Percentiles rank a stretch among this genome's conserved stretches.
Conservation (phyloP, 2,888 invertebrate genomes). For the Melipona bicolor region DNA sequence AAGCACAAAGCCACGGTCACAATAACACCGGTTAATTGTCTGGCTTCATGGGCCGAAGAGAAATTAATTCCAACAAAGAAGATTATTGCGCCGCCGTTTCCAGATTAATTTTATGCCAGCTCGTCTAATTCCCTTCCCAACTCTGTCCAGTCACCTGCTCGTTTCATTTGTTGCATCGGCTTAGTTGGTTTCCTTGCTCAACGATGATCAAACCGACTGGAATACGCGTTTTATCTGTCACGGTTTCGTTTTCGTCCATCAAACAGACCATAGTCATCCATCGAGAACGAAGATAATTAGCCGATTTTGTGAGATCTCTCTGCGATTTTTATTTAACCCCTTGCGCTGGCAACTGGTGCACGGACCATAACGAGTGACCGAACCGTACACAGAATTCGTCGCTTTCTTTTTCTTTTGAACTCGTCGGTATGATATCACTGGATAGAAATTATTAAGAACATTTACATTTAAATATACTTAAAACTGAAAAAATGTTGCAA, state of each 20-base stretch:
- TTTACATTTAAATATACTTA: too few species aligned
- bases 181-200: not conserved
- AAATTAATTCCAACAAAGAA: conserved; percentile 57
- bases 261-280: not conserved
- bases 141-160: not conserved
- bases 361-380: too few species aligned
- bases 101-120: conserved; percentile 50
- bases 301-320: not conserved
- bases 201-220: not conserved
- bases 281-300: not conserved
- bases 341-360: too few species aligned
- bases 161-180: conserved; percentile 14
- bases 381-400: too few species aligned
- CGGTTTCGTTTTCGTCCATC: not conserved
- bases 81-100: conserved; percentile 38
- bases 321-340: not conserved
- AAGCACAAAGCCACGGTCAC: conserved; percentile 62
- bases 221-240: not conserved
- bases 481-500: too few species aligned
- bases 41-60: conserved; percentile 52
- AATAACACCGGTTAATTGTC: conserved; percentile 61
- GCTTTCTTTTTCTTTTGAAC: too few species aligned
- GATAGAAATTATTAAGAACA: too few species aligned
- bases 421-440: too few species aligned
- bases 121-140: conserved; percentile 10